Percentiles rank a stretch among this genome's conserved stretches.
These are phyloP conservation scores for Isaurus tuberculatus DNA, from an alignment of 92 coral and sea anemone genomes.

Conservation along the genomic window DNA sequence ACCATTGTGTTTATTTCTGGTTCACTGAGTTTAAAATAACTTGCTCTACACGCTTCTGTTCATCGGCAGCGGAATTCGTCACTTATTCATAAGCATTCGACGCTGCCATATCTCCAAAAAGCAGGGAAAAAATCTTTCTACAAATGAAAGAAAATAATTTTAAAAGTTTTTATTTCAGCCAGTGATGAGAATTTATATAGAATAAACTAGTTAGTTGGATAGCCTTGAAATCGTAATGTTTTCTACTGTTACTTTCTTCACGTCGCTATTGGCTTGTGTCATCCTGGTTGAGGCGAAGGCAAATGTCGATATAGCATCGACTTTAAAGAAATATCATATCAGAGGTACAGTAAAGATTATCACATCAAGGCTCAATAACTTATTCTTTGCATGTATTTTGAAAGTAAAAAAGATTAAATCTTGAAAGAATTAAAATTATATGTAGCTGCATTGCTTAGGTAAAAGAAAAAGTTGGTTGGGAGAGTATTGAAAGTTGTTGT, in stretches of 20 bases:
- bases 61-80: constrained; percentile 25
- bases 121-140: neutral
- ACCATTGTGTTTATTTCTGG: constrained; percentile 34
- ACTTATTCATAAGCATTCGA: constrained; percentile 31
- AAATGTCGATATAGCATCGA: constrained; percentile 27
- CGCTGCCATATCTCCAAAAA: neutral
- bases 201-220: neutral
- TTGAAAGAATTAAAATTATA: neutral
- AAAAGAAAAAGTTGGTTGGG: too few species aligned
- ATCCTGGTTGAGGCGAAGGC: constrained; percentile 38
- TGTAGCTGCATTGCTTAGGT: neutral
- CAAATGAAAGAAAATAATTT: constrained; percentile 12
- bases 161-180: neutral
- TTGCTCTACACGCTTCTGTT: constrained; percentile 40
- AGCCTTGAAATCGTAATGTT: constrained; percentile 23
- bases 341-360: constrained; percentile 1
- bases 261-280: constrained; percentile 23
- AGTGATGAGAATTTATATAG: constrained; percentile 19
- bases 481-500: too few species aligned
- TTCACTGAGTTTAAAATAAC: constrained; percentile 35
- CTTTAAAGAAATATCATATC: constrained; percentile 33
- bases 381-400: neutral
- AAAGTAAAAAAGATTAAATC: neutral
- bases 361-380: neutral
- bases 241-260: neutral